A percentile compares a stretch with the other conserved stretches of the same genome.
phyloP scores from a whole-genome alignment of 2,888 invertebrate genomes.

The Aelia acuminata region DNA sequence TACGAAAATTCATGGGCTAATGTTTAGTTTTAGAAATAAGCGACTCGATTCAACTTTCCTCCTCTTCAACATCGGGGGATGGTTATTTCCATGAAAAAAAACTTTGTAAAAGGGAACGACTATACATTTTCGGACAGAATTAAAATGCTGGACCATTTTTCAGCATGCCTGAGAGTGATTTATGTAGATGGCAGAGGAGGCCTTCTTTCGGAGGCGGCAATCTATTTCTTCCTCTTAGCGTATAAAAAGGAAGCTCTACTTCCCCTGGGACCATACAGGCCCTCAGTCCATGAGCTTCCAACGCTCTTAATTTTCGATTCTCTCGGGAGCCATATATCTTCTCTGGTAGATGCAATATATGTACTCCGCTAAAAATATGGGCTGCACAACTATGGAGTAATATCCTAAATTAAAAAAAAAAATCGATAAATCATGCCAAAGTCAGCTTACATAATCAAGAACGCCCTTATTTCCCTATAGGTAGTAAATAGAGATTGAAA shows the following conservation, averaged over 20 bases:
- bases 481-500: no score
- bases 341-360: neutral
- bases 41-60: neutral
- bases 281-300: neutral
- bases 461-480: no score
- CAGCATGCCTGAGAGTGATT: neutral
- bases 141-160: conserved; percentile 31
- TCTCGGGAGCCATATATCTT: neutral
- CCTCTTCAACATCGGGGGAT: neutral
- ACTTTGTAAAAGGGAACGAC: neutral
- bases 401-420: no score
- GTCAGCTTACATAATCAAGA: no score
- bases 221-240: neutral
- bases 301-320: neutral
- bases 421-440: neutral
- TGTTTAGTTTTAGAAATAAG: no score
- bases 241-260: neutral
- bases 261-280: no score
- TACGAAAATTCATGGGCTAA: no score
- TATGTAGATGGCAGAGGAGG: neutral
- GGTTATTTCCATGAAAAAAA: neutral
- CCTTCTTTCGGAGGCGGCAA: neutral
- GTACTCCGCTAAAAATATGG: neutral
- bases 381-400: neutral
- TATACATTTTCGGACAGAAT: conserved; percentile 1